phyloP scores from a whole-genome alignment of 2,888 invertebrate species.

The Nemotelus pantherinus region DNA sequence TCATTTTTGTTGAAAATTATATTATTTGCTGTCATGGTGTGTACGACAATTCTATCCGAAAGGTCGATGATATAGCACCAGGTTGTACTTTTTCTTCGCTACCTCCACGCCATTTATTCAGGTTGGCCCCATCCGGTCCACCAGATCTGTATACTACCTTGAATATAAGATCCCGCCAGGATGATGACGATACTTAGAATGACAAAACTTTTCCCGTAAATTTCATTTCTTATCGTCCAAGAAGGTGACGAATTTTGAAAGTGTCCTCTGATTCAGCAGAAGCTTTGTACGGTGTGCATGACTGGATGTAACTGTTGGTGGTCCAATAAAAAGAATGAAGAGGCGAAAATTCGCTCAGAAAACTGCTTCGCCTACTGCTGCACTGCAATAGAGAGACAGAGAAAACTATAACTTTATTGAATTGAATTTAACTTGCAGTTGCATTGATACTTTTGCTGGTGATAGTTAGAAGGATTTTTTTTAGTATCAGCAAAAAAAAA shows the following conservation, averaged over 20 bases:
- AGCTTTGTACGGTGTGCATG: not conserved
- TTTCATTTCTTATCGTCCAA: conserved; percentile 21
- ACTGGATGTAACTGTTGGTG: too few relatives aligned
- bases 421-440: too few relatives aligned
- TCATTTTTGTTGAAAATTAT: conserved; percentile 29
- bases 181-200: conserved; percentile 6
- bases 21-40: conserved; percentile 11
- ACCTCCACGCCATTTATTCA: not conserved
- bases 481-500: too few relatives aligned
- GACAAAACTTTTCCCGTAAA: conserved; percentile 34
- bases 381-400: too few relatives aligned
- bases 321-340: too few relatives aligned
- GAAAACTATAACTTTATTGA: too few relatives aligned
- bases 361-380: too few relatives aligned
- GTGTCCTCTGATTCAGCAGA: conserved; percentile 34
- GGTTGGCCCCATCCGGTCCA: not conserved
- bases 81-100: not conserved
- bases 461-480: too few relatives aligned
- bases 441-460: too few relatives aligned
- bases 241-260: conserved; percentile 39
- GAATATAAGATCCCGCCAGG: not conserved
- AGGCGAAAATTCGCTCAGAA: too few relatives aligned
- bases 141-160: not conserved
- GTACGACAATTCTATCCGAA: not conserved
- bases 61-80: not conserved